Conservation (phyloP, 2,113 vertebrate species). For the Aepyceros melampus region DNA sequence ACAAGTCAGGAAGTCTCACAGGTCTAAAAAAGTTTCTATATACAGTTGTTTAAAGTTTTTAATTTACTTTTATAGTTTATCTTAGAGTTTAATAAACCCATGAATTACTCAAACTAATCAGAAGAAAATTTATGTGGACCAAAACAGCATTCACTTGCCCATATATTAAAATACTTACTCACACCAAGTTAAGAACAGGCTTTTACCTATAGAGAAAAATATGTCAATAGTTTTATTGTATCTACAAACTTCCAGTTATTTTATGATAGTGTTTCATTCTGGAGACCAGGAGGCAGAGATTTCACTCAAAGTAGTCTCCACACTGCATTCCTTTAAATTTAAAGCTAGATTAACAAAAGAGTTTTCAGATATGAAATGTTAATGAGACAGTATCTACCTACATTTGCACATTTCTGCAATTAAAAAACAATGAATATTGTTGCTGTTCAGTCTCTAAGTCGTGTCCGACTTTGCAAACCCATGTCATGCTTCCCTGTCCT, state of each 20-base stretch:
- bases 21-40: not conserved
- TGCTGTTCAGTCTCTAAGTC: not conserved
- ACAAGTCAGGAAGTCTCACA: not conserved
- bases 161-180: not conserved
- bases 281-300: not conserved
- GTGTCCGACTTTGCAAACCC: fast-evolving
- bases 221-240: not conserved
- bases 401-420: not conserved
- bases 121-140: not conserved
- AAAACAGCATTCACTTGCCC: not conserved
- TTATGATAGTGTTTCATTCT: not conserved
- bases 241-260: not conserved
- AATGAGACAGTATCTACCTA: not conserved
- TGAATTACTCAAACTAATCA: not conserved
- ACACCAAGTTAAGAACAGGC: not conserved
- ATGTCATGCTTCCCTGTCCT: not conserved
- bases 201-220: not conserved
- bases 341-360: not conserved
- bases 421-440: not conserved
- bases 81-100: not conserved
- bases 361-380: not conserved
- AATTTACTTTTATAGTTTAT: not conserved
- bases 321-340: not conserved
- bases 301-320: not conserved
- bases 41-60: not conserved